Evolutionary conservation across 2,113 vertebrate genomes (phyloP).

Genomic region (Gopherus evgoodei): DNA sequence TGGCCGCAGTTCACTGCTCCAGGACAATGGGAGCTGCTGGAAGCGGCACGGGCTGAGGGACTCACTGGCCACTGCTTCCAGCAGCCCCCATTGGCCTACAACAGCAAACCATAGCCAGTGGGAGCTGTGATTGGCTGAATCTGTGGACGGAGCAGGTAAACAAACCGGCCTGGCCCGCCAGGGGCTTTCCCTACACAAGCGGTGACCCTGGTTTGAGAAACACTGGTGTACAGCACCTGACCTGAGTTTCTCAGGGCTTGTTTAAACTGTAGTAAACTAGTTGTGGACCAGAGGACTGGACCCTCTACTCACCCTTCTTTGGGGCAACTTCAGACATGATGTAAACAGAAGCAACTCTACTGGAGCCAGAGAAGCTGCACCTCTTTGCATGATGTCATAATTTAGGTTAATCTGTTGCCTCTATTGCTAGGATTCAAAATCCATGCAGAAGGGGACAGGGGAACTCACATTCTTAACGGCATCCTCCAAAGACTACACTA

Average conservation of each 20-base stretch:
- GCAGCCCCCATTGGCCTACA: too few species aligned
- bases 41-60: too few species aligned
- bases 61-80: too few species aligned
- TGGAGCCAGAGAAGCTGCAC: not conserved
- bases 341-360: not conserved
- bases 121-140: too few species aligned
- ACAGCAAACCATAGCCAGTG: too few species aligned
- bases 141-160: too few species aligned
- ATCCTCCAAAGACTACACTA: too few species aligned
- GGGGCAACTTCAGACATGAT: not conserved
- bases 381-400: not conserved
- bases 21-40: too few species aligned
- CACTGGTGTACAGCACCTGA: not conserved
- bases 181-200: too few species aligned
- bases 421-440: not conserved
- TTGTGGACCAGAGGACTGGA: not conserved
- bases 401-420: not conserved
- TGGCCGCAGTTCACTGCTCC: too few species aligned
- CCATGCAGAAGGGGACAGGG: not conserved
- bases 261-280: not conserved
- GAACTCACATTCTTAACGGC: not conserved
- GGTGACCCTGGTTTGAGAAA: too few species aligned
- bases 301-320: not conserved
- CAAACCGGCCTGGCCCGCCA: too few species aligned
- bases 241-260: not conserved